Conservation (phyloP, 2,113 vertebrate genomes). For the Otocyon megalotis region DNA sequence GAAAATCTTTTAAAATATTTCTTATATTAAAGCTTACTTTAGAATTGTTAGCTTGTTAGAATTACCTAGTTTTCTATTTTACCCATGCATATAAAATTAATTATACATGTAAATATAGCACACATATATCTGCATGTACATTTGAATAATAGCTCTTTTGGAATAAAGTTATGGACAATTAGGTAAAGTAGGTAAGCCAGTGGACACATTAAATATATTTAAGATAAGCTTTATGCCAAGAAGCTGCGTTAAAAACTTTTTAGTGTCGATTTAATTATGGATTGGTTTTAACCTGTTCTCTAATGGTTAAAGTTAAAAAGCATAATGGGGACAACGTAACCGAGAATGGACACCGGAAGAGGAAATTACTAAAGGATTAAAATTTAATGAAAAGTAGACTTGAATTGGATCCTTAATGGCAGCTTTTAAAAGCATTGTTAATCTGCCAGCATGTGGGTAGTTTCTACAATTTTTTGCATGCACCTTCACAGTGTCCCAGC, state of each 20-base stretch:
- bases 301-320: constrained; percentile 22
- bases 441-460: not conserved
- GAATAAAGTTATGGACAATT: constrained; percentile 31
- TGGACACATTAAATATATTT: not conserved
- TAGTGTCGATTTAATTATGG: not conserved
- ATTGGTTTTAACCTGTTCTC: constrained; percentile 25
- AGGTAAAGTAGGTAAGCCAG: not conserved
- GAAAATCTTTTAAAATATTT: not conserved
- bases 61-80: constrained; percentile 15
- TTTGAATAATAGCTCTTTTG: not conserved
- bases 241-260: not conserved
- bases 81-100: not conserved
- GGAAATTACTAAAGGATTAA: constrained; percentile 17
- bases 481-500: not conserved
- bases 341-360: not conserved
- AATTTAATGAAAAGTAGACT: constrained; percentile 13
- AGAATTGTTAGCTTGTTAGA: not conserved
- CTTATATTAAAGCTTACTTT: not conserved
- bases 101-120: not conserved
- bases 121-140: not conserved
- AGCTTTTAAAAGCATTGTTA: constrained; percentile 28
- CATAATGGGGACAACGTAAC: not conserved
- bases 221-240: not conserved
- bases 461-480: not conserved
- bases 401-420: not conserved